Evolutionary conservation across 2,113 vertebrate genomes (phyloP).

Genomic region (Macrotus californicus): DNA sequence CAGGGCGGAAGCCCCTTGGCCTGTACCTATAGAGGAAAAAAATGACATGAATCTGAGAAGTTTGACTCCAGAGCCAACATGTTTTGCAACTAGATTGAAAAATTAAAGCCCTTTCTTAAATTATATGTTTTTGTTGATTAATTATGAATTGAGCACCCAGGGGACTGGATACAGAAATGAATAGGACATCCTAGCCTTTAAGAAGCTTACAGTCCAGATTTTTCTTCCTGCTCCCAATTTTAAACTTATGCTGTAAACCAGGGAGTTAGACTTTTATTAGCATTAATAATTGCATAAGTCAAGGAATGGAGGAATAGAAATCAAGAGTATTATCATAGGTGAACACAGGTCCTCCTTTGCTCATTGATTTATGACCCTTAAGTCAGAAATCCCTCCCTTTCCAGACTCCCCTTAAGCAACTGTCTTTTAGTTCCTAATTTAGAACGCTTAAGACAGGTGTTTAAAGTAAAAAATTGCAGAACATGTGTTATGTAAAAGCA

Average conservation of each 20-base stretch:
- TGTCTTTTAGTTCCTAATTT: conserved; percentile 8
- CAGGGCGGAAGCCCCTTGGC: neutral
- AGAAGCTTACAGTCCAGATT: neutral
- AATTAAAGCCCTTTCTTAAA: neutral
- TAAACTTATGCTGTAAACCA: neutral
- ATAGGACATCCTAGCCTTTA: neutral
- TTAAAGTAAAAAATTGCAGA: conserved; percentile 12
- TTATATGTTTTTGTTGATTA: neutral
- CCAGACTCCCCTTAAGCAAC: neutral
- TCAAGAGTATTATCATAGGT: neutral
- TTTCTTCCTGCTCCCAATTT: neutral
- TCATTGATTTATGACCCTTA: neutral
- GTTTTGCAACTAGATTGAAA: neutral
- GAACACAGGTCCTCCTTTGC: neutral
- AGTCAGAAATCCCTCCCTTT: neutral
- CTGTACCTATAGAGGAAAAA: neutral
- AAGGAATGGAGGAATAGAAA: neutral
- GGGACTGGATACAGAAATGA: neutral
- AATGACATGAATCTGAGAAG: neutral
- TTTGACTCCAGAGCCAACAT: neutral
- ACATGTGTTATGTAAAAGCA: neutral
- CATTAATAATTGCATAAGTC: neutral
- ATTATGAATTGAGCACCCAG: neutral
- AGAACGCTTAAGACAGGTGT: neutral
- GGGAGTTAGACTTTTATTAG: conserved; percentile 6